Conservation (phyloP, 2,797 vertebrate species). For the Crenichthys baileyi region DNA sequence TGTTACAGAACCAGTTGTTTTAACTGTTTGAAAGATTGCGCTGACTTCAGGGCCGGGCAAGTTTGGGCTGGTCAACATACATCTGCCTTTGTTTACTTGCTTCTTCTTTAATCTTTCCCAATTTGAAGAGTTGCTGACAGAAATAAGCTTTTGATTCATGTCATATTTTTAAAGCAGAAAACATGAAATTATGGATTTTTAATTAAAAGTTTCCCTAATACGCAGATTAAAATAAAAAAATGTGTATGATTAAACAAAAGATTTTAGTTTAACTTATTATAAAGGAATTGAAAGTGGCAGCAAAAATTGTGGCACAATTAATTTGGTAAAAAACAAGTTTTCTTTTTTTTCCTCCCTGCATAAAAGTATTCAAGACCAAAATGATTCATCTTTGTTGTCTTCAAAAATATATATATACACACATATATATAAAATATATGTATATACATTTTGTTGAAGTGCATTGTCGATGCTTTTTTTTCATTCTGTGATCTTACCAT, state of each 20-base stretch:
- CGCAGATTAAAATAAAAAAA: not conserved
- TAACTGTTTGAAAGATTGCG: not conserved
- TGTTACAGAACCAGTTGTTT: no score
- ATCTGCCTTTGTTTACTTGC: no score
- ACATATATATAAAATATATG: not conserved
- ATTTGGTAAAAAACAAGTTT: not conserved
- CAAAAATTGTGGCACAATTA: not conserved
- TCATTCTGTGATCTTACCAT: constrained; percentile 81
- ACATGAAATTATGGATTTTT: not conserved
- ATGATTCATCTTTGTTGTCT: no score
- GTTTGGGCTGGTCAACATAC: no score
- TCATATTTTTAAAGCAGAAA: not conserved
- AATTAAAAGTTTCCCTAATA: not conserved
- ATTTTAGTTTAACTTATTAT: not conserved
- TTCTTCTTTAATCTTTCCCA: not conserved
- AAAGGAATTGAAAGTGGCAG: not conserved
- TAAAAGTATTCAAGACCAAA: no score
- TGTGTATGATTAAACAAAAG: not conserved
- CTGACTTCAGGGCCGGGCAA: not conserved
- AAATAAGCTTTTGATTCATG: not conserved
- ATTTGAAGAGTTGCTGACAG: not conserved
- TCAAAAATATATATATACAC: no score
- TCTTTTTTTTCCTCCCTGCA: not conserved
- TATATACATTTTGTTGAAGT: not conserved
- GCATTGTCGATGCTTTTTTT: not conserved